Evolutionary conservation across 2,113 vertebrate genomes (phyloP), one percentile per base, ranked within the genome.

Genomic region (Hucho hucho): DNA sequence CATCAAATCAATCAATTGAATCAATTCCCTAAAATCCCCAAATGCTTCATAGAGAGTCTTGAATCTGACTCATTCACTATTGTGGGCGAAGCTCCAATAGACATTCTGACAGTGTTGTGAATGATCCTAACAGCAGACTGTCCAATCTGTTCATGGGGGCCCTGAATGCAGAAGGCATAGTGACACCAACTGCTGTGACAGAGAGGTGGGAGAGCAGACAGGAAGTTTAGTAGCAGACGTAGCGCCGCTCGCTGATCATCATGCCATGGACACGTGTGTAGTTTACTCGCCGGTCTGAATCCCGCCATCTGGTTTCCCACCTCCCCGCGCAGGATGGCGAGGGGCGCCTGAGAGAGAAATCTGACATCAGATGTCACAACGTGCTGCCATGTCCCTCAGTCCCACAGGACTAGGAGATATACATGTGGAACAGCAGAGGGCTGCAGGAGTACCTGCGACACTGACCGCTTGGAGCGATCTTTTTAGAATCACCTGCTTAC

Each of bases 41-140:
- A 20, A 32, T 32, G 1, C 28, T 20, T 14, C 9, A 43, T 2
- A 43, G 28, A 32, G 65, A 67, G 65, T 20, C 6, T 32, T 46
- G 37, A 47, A 73, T 73, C 29, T 73, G 71, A 64, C 49, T 53
- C 16, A 53, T 18, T 53, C 49, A 18, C 49, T 53, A 53, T 49
- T 63, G 72, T 49, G 72, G 65, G 72, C 72, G 24, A 24, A 26
- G 46, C n/a, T 56, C 46, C 75, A 77, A 26, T 37, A 28, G 61
- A 65, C 46, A 64, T 47, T 67, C 26, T 56, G 64, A 49, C 63
- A 25, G 64, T 66, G 49, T 66, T 76, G 81, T 72, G 79, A 89
- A 82, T 91, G 89, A 92, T 91, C 90, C 87, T 89, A 83, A 73
- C 84, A 90, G 89, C 84, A 89, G 89, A 91, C 87, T 89, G 87